Conservation (phyloP, 2,113 vertebrate genomes). For the Actenoides lindsayi region DNA sequence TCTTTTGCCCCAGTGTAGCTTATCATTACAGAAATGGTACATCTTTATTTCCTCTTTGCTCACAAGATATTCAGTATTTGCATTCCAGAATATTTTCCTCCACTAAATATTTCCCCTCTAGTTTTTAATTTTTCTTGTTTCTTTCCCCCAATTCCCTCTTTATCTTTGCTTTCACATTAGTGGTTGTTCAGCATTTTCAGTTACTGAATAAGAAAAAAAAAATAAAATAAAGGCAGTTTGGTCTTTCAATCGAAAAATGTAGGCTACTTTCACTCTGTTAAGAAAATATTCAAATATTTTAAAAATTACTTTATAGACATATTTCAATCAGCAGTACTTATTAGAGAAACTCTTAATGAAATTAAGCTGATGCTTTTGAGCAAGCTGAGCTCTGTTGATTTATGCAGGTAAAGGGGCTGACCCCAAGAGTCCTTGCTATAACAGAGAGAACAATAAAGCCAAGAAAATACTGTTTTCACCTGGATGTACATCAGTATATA, state of each 20-base stretch:
- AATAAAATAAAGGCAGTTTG: fast-evolving
- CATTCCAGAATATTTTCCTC: background rate
- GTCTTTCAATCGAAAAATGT: background rate
- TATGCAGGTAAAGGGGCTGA: background rate
- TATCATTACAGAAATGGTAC: background rate
- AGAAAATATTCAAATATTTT: background rate
- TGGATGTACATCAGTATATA: background rate
- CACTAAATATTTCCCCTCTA: background rate
- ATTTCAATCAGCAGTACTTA: background rate
- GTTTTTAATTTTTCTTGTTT: background rate
- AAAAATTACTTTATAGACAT: background rate
- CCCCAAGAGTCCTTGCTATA: background rate
- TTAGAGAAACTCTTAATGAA: background rate
- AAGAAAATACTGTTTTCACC: background rate
- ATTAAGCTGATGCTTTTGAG: background rate
- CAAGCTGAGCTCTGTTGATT: background rate
- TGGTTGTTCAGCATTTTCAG: background rate
- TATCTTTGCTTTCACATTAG: background rate
- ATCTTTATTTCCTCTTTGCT: background rate
- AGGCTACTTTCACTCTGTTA: background rate
- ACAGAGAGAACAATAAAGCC: background rate
- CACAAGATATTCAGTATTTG: background rate
- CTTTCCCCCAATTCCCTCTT: fast-evolving
- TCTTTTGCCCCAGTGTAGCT: background rate
- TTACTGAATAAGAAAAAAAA: fast-evolving